Evolutionary conservation across 2,888 invertebrate genomes (phyloP).

Genomic region (Volucella zonaria): DNA sequence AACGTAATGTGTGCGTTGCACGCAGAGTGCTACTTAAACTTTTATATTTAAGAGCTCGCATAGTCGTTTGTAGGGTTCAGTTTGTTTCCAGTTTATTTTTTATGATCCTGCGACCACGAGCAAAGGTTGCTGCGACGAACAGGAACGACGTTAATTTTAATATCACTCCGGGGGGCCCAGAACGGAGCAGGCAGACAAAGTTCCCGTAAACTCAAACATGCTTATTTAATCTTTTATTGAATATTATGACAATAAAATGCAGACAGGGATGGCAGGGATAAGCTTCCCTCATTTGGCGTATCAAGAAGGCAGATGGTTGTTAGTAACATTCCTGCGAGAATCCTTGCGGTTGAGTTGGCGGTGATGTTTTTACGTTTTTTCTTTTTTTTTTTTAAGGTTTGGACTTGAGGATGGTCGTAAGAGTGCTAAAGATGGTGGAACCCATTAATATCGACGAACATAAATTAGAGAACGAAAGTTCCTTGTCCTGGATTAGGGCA

Average conservation of each 20-base stretch:
- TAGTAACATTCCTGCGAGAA: conserved; percentile 21
- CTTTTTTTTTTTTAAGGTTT: no score
- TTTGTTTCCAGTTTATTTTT: not conserved
- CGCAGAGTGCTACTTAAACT: conserved; percentile 41
- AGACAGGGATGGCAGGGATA: conserved; percentile 9
- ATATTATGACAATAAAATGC: conserved; percentile 36
- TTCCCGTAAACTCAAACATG: conserved; percentile 21
- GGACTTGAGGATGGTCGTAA: not conserved
- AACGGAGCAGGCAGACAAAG: no score
- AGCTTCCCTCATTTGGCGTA: not conserved
- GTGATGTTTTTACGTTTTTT: not conserved
- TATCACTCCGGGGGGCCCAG: not conserved
- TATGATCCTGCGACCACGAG: not conserved
- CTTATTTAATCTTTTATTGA: conserved; percentile 56
- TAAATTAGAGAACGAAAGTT: conserved; percentile 54
- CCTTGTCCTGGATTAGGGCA: conserved; percentile 47
- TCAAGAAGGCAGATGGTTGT: not conserved
- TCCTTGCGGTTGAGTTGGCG: conserved; percentile 15
- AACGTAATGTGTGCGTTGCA: conserved; percentile 15
- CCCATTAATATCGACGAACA: conserved; percentile 41
- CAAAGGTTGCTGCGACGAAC: not conserved
- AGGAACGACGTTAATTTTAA: conserved; percentile 7
- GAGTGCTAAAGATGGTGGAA: not conserved
- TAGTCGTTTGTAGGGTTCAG: conserved; percentile 4
- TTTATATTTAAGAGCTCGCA: conserved; percentile 7